Evolutionary conservation across 2,888 invertebrate species (phyloP).

Genomic region (Cataglyphis livida): DNA sequence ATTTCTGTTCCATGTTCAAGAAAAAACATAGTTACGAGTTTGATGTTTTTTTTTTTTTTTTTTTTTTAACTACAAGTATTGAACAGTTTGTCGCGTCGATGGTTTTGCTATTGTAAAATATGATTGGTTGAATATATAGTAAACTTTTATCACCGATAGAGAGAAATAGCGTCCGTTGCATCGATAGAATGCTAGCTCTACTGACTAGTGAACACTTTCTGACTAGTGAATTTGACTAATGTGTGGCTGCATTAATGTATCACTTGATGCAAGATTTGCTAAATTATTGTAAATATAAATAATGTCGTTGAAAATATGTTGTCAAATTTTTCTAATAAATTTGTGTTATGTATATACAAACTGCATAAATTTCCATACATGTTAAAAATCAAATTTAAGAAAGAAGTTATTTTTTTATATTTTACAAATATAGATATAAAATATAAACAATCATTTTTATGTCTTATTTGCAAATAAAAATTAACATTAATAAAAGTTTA

Average conservation of each 20-base stretch:
- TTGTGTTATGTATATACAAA: background rate
- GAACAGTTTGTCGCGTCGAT: background rate
- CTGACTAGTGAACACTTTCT: background rate
- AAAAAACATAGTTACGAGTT: background rate
- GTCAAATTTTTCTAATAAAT: slow-evolving; percentile 1
- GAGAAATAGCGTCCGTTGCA: background rate
- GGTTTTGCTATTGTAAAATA: background rate
- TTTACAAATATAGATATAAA: background rate
- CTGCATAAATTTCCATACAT: background rate
- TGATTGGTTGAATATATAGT: background rate
- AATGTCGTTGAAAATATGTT: slow-evolving; percentile 16
- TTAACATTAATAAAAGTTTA: background rate
- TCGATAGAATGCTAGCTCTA: slow-evolving; percentile 11
- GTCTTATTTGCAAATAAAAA: background rate
- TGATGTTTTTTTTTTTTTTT: slow-evolving; percentile 8
- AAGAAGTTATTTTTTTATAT: background rate
- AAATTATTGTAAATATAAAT: background rate
- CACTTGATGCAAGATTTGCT: slow-evolving; percentile 26
- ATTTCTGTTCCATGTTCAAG: background rate
- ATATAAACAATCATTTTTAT: background rate
- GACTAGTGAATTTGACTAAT: slow-evolving; percentile 2
- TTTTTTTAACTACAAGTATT: background rate
- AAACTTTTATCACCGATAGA: slow-evolving; percentile 34
- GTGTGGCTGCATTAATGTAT: background rate
- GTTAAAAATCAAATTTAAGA: background rate